Evolutionary conservation across 2,113 vertebrate genomes (phyloP).

Genomic region (Okapia johnstoni): DNA sequence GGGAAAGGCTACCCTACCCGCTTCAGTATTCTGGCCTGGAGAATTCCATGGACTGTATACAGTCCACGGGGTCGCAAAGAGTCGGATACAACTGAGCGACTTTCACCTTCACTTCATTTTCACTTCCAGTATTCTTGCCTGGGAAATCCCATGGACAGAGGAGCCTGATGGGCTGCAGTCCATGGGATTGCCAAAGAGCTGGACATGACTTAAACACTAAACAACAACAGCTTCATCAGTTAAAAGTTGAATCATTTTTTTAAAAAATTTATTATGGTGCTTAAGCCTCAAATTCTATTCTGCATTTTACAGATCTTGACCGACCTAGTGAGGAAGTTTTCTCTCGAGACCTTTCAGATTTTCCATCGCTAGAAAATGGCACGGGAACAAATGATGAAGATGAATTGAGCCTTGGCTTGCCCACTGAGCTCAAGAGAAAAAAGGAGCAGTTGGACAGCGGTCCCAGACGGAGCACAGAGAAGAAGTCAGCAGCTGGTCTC

Average conservation of each 20-base stretch:
- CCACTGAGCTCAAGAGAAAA: slow-evolving; percentile 71
- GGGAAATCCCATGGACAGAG: background rate
- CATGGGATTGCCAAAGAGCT: background rate
- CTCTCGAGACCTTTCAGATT: slow-evolving; percentile 87
- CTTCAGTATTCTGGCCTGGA: background rate
- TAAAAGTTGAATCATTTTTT: background rate
- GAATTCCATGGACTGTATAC: background rate
- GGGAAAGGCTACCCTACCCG: background rate
- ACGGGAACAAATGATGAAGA: slow-evolving; percentile 90
- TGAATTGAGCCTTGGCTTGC: slow-evolving; percentile 87
- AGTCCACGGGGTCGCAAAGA: background rate
- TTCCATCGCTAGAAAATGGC: slow-evolving; percentile 94
- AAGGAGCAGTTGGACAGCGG: slow-evolving; percentile 64
- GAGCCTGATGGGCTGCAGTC: background rate
- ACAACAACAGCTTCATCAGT: background rate
- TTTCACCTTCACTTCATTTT: background rate
- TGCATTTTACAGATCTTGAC: slow-evolving; percentile 87
- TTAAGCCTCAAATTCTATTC: slow-evolving; percentile 5
- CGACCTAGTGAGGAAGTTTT: slow-evolving; percentile 90
- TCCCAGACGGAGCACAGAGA: slow-evolving; percentile 63
- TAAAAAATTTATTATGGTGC: background rate
- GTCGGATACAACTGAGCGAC: fast-evolving
- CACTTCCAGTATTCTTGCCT: background rate
- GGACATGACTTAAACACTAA: background rate
- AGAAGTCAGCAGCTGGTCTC: slow-evolving; percentile 70